phyloP scores from a whole-genome alignment of 1,140 invertebrate genomes.

The Cotesia vestalis region DNA sequence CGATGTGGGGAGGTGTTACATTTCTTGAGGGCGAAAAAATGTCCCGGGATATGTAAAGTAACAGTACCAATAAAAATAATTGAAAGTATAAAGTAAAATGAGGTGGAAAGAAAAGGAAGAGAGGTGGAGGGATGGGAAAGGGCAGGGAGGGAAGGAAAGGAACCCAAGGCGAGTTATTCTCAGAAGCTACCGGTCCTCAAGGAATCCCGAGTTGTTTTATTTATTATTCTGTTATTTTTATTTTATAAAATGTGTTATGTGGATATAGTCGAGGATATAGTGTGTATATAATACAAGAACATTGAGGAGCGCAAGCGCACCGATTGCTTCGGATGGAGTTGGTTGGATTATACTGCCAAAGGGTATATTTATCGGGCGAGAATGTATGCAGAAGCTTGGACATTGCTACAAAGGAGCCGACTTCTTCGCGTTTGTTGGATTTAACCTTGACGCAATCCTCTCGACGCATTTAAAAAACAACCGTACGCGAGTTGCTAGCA shows the following conservation, averaged over 20 bases:
- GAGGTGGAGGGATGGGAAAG: constrained; percentile 6
- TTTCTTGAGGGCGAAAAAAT: too few relatives aligned
- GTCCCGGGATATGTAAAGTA: too few relatives aligned
- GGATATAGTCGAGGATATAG: too few relatives aligned
- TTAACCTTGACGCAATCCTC: constrained; percentile 59
- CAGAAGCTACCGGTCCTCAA: constrained; percentile 56
- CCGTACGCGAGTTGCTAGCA: not conserved
- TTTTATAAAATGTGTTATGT: too few relatives aligned
- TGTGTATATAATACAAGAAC: too few relatives aligned
- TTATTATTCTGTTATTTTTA: too few relatives aligned
- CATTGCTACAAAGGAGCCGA: constrained; percentile 63
- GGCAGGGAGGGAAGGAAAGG: constrained; percentile 10
- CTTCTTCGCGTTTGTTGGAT: constrained; percentile 51
- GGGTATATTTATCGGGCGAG: constrained; percentile 67
- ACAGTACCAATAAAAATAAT: too few relatives aligned
- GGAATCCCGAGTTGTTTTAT: constrained; percentile 46
- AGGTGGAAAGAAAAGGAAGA: constrained; percentile 14
- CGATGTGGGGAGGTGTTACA: too few relatives aligned
- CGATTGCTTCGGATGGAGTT: too few relatives aligned
- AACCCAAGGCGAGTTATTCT: constrained; percentile 51
- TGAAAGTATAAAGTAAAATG: not conserved
- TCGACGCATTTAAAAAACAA: not conserved
- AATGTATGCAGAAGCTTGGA: constrained; percentile 65
- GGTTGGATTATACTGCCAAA: constrained; percentile 65
- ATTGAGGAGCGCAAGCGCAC: constrained; percentile 32